Evolutionary conservation across 2,113 vertebrate species (phyloP).

Genomic region (Naja naja): DNA sequence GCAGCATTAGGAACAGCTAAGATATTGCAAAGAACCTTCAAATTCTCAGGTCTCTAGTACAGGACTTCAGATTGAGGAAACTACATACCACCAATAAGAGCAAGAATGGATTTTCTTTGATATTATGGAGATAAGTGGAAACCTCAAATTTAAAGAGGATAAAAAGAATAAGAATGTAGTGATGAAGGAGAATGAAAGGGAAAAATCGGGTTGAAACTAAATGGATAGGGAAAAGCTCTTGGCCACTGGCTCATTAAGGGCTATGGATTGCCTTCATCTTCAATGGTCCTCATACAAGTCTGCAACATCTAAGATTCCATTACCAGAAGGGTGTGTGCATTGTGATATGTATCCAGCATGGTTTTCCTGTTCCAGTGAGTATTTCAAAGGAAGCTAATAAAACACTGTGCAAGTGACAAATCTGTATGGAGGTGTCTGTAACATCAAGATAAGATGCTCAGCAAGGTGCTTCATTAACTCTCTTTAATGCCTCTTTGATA

Average conservation of each 20-base stretch:
- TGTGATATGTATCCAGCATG: background rate
- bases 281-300: background rate
- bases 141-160: too few species aligned
- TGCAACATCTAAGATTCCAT: background rate
- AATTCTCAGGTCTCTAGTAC: too few species aligned
- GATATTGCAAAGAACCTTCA: too few species aligned
- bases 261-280: background rate
- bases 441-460: background rate
- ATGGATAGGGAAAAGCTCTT: background rate
- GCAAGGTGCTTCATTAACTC: background rate
- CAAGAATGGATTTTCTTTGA: too few species aligned
- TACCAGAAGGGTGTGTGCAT: background rate
- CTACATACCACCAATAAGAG: too few species aligned
- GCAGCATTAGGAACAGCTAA: too few species aligned
- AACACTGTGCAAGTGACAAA: background rate
- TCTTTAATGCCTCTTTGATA: background rate
- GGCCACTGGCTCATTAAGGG: background rate
- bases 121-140: too few species aligned
- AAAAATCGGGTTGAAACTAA: background rate
- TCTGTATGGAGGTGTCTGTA: background rate
- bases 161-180: background rate
- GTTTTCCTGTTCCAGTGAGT: background rate
- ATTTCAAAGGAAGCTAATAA: background rate
- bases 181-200: background rate
- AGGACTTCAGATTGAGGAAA: too few species aligned